Evolutionary conservation across 2,113 vertebrate genomes (phyloP), one percentile per base, ranked within the genome.

Genomic region (Lethenteron camtschaticum): DNA sequence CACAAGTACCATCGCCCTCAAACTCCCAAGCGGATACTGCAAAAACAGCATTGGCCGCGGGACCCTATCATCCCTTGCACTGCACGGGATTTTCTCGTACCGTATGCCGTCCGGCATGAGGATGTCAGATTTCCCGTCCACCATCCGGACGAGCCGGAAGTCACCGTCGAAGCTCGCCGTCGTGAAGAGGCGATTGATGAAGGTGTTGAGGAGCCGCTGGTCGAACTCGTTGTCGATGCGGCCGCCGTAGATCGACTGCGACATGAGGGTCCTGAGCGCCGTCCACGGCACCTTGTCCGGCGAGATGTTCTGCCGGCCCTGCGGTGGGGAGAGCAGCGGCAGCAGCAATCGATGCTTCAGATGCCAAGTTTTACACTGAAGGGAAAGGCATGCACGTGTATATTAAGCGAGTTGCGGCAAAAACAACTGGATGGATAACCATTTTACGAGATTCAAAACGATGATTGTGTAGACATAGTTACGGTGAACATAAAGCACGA

Each of bases 71-170:
- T 41, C 41, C 6, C 6, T 41, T 41, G 41, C 41, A 41, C 41
- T 41, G 41, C 41, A 41, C 41, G 5, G 5, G 5, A 41, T 41
- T 41, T 41, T 41, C 41, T 41, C 3, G 76, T 76, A 96, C 94
- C 91, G 84, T 79, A 99, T 99, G 70, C 94, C 94, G 0, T 99
- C 94, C 0, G 94, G 94, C 92, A 99, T 99, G 75, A 95, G 94
- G 73, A 99, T 96, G 77, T 92, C 92, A 72, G 94, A 94, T 77
- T 96, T 89, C 63, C n/a, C 63, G 63, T 16, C 63, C 63, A 66
- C n/a, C 41, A 41, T n/a, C 63, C n/a, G n/a, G 63, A 66, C 24
- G 63, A 66, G 63, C n/a, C 24, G 63, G 63, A 66, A 66, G 63
- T 66, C 63, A 11, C n/a, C n/a, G 10, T 66, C 63, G 24, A 66